Percentiles rank a stretch among this genome's conserved stretches.
Evolutionary conservation across 2,113 vertebrate species (phyloP).

Genomic region (Brachyhypopomus gauderio): DNA sequence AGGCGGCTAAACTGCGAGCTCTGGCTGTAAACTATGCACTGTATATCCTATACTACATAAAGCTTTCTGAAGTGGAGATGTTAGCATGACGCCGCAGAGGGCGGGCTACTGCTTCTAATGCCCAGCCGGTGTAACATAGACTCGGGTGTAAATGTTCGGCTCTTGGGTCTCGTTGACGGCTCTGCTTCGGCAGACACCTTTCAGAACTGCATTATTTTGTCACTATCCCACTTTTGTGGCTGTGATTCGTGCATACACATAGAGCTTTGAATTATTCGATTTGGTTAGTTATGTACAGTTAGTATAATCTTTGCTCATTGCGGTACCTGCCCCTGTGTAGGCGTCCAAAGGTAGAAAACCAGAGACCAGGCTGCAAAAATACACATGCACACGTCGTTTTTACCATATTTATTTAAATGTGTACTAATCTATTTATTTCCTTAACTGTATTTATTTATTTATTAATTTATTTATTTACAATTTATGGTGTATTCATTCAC

Average conservation of each 20-base stretch:
- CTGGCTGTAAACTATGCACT: constrained; percentile 84
- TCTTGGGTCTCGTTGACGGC: constrained; percentile 15
- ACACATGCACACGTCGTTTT: constrained; percentile 63
- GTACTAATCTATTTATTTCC: constrained; percentile 43
- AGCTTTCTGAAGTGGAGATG: constrained; percentile 56
- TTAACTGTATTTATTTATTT: constrained; percentile 37
- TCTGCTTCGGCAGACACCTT: constrained; percentile 32
- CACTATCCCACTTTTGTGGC: constrained; percentile 36
- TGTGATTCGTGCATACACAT: constrained; percentile 38
- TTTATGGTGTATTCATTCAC: constrained; percentile 42
- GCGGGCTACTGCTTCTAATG: constrained; percentile 26
- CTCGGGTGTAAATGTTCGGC: not conserved
- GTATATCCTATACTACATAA: constrained; percentile 68
- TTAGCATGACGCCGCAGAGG: constrained; percentile 70
- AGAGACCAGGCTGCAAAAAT: constrained; percentile 67
- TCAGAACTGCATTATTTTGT: constrained; percentile 32
- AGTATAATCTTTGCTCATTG: constrained; percentile 37
- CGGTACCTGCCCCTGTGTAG: constrained; percentile 11
- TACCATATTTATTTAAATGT: constrained; percentile 58
- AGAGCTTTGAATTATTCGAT: constrained; percentile 38
- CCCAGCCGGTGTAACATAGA: too few species aligned
- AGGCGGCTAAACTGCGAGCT: constrained; percentile 60
- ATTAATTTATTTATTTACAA: constrained; percentile 52
- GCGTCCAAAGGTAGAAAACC: constrained; percentile 33
- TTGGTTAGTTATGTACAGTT: constrained; percentile 41